Base-by-base conservation (phyloP, 2,888 invertebrate genomes). In the Athetis lepigone region DNA sequence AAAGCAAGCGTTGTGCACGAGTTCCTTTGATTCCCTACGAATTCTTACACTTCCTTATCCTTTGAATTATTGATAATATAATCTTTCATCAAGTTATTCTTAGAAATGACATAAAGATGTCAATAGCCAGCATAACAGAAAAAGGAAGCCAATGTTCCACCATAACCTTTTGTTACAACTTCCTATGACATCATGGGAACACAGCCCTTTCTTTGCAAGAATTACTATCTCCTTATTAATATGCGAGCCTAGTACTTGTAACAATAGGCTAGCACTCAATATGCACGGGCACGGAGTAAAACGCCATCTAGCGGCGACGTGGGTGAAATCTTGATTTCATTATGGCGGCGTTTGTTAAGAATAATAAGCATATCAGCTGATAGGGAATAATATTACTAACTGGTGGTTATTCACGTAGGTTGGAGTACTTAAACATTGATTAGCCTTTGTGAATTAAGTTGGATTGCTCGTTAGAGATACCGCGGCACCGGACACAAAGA, bases 101-200 rank as follows among this genome's bases (percentile, higher is more conserved):
- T 21, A 21, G 0, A 63, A 49, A 60, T 23, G 6, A 49, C 5
- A 11, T 8, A 9, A 2, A 19, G 16, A 16, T 18, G 9, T 36
- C 13, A 66, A 66, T 33, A 40, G 2, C 3, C 18, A 62, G 8
- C 2, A 4, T n/a, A 11, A 36, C 40, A 40, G 54, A 36, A 67
- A 51, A 47, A 73, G 69, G 75, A 61, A 71, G 47, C 52, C 29
- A 36, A 55, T 8, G 11, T 19, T n/a, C 11, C n/a, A 45, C 9
- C 52, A 58, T 54, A 62, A 56, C 51, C 56, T 62, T 59, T 73
- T 76, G 57, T 58, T 59, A 69, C 27, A 61, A 72, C 80, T 79
- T 86, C 83, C 88, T 84, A 79, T 87, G 85, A 86, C 83, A 79
- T 84, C 86, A 90, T 85, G 84, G 80, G 86, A 87, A 86, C 83